Evolutionary conservation across 2,888 invertebrate genomes (phyloP).

Genomic region (Pachydiplax longipennis): DNA sequence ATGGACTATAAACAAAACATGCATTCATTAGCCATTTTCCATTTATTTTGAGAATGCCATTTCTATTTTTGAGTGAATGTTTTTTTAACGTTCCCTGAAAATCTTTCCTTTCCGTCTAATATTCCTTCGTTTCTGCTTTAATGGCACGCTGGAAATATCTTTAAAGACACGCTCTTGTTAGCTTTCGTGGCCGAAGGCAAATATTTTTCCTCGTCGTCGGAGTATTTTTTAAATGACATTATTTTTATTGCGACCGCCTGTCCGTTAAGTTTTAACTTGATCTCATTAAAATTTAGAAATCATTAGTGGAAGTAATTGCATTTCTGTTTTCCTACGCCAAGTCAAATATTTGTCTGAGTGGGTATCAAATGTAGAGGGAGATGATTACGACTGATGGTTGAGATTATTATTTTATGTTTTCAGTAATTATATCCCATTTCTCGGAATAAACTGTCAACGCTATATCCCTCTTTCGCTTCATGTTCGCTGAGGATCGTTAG

Average conservation of each 20-base stretch:
- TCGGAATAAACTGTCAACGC: background rate
- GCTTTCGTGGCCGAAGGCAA: background rate
- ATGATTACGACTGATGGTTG: background rate
- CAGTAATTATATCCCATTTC: background rate
- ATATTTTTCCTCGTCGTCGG: background rate
- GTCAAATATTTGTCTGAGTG: background rate
- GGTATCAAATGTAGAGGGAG: background rate
- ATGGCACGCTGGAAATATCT: background rate
- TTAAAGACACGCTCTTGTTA: background rate
- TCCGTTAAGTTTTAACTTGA: background rate
- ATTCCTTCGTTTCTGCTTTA: background rate
- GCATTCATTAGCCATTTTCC: no score
- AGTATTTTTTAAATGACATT: background rate
- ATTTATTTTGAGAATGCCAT: no score
- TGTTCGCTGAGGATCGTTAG: no score
- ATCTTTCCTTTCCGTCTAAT: background rate
- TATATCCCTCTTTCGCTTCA: no score
- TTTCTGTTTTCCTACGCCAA: background rate
- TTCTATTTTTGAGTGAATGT: background rate
- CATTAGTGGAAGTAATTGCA: conserved; percentile 1
- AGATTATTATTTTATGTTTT: background rate
- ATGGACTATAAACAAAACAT: no score
- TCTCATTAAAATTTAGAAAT: background rate
- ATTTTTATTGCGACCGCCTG: background rate
- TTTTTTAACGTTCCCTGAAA: background rate